phyloP scores from a whole-genome alignment of 1,140 invertebrate species.

The Octopus sinensis region DNA sequence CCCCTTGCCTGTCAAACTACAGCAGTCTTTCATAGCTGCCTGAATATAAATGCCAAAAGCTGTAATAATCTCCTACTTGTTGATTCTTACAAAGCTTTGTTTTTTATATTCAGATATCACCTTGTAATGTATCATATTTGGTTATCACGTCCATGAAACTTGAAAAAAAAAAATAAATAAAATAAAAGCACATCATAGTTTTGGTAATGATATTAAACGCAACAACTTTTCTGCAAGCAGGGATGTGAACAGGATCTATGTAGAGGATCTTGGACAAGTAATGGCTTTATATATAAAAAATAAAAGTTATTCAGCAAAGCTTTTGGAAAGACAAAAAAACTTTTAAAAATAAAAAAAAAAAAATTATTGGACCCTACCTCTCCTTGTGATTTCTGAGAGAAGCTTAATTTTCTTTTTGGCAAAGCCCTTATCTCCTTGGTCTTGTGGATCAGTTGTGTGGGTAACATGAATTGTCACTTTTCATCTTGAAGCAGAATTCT shows the following conservation, averaged over 20 bases:
- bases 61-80: neutral
- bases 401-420: neutral
- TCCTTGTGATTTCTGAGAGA: slow-evolving; percentile 1
- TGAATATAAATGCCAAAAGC: slow-evolving; percentile 7
- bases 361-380: neutral
- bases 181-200: neutral
- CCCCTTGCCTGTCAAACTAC: slow-evolving; percentile 4
- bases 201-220: slow-evolving; percentile 1
- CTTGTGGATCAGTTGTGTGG: neutral
- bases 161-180: neutral
- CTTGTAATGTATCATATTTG: neutral
- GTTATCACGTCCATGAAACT: slow-evolving; percentile 7
- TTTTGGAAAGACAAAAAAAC: neutral
- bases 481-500: slow-evolving; percentile 8
- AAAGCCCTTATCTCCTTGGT: neutral
- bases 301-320: neutral
- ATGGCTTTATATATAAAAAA: neutral
- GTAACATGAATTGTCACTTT: slow-evolving; percentile 7
- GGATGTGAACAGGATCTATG: neutral
- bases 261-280: neutral
- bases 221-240: slow-evolving; percentile 10
- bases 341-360: slow-evolving; percentile 1
- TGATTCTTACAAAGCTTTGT: slow-evolving; percentile 5
- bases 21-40: slow-evolving; percentile 8
- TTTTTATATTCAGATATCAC: slow-evolving; percentile 8